Evolutionary conservation across 2,113 vertebrate species (phyloP).

Genomic region (Oncorhynchus mykiss): DNA sequence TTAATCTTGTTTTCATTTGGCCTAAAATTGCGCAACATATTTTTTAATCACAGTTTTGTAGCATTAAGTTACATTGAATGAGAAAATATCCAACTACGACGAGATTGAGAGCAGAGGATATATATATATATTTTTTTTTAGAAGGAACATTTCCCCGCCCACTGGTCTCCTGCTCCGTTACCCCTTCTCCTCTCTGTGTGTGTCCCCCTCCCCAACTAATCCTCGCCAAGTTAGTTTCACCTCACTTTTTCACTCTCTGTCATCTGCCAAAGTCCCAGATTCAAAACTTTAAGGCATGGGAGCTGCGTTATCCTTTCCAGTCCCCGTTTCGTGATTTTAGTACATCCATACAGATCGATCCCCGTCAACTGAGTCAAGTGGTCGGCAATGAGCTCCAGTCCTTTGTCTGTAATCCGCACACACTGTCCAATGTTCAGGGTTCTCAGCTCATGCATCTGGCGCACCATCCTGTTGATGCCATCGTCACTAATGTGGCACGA

Average conservation of each 20-base stretch:
- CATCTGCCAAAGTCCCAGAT: slow-evolving; percentile 97
- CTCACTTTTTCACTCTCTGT: slow-evolving; percentile 92
- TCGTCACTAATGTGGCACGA: slow-evolving; percentile 98
- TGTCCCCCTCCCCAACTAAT: slow-evolving; percentile 12
- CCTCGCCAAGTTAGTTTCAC: slow-evolving; percentile 68
- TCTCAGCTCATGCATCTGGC: slow-evolving; percentile 96
- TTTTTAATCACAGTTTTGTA: slow-evolving; percentile 35
- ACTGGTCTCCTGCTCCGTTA: slow-evolving; percentile 13
- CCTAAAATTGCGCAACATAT: slow-evolving; percentile 44
- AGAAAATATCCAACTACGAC: slow-evolving; percentile 33
- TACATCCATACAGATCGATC: slow-evolving; percentile 97
- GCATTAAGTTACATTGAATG: slow-evolving; percentile 26
- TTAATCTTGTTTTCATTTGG: slow-evolving; percentile 16
- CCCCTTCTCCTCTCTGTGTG: slow-evolving; percentile 4
- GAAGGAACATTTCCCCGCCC: slow-evolving; percentile 55
- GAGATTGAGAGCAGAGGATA: slow-evolving; percentile 15
- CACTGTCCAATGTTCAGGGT: slow-evolving; percentile 99
- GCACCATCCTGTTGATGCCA: slow-evolving; percentile 97
- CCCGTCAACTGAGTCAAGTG: slow-evolving; percentile 96
- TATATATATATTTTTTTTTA: slow-evolving; percentile 33
- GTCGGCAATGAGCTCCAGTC: slow-evolving; percentile 95
- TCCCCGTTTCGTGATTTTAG: slow-evolving; percentile 96
- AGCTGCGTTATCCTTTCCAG: slow-evolving; percentile 98
- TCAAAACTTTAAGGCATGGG: slow-evolving; percentile 99
- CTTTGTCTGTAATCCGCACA: slow-evolving; percentile 96